phyloP scores from a whole-genome alignment of 2,113 vertebrate species.

The Callopanchax toddi region DNA sequence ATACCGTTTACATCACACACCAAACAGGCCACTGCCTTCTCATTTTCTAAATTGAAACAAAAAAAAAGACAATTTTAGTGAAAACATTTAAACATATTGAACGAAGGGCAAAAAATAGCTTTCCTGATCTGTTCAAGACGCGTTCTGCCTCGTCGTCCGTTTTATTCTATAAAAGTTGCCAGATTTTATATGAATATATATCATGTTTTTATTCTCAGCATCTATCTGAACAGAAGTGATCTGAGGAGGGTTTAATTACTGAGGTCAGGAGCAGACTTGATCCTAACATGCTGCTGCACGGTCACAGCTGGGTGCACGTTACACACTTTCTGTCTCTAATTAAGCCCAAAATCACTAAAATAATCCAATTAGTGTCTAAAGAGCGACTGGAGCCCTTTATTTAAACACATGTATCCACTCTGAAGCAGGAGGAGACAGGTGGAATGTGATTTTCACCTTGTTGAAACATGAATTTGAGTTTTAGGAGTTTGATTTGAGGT shows the following conservation, averaged over 20 bases:
- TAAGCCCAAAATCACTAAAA: slow-evolving; percentile 51
- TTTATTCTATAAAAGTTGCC: too few relatives aligned
- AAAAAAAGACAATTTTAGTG: slow-evolving; percentile 1
- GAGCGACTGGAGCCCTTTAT: too few relatives aligned
- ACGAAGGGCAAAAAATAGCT: background rate
- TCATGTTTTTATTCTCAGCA: too few relatives aligned
- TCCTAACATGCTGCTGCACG: slow-evolving; percentile 22
- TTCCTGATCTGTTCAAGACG: background rate
- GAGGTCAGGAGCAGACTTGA: slow-evolving; percentile 27
- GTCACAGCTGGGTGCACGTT: slow-evolving; percentile 24
- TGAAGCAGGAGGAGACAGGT: too few relatives aligned
- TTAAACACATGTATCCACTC: too few relatives aligned
- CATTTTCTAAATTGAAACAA: slow-evolving; percentile 17
- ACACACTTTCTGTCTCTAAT: slow-evolving; percentile 37
- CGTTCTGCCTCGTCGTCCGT: too few relatives aligned
- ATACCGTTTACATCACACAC: slow-evolving; percentile 2
- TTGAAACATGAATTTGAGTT: too few relatives aligned
- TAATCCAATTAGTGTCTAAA: background rate
- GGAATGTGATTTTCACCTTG: too few relatives aligned
- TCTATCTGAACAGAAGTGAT: slow-evolving; percentile 12
- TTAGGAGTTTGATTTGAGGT: too few relatives aligned
- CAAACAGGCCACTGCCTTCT: slow-evolving; percentile 12
- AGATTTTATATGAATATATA: too few relatives aligned
- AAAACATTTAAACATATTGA: background rate
- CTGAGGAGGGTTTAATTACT: slow-evolving; percentile 21